Conservation (phyloP, 2,113 vertebrate genomes). For the Sceloporus undulatus region DNA sequence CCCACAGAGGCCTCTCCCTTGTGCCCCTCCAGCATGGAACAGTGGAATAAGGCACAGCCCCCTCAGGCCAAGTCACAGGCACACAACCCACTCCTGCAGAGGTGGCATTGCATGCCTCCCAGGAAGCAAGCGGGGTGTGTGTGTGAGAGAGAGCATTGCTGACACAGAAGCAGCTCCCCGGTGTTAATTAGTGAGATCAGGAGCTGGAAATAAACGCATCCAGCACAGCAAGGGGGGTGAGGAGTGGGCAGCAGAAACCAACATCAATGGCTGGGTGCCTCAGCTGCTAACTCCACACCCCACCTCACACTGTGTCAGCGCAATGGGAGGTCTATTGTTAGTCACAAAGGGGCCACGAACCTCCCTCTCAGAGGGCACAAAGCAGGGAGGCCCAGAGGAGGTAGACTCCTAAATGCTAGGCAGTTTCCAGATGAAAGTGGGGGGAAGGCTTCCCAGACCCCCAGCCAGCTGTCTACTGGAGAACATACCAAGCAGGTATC, state of each 20-base stretch:
- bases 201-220: background rate
- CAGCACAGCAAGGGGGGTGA: background rate
- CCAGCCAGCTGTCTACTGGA: no score
- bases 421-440: no score
- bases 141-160: background rate
- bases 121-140: background rate
- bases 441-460: background rate
- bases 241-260: background rate
- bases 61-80: background rate
- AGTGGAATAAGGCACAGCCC: background rate
- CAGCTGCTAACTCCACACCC: background rate
- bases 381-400: background rate
- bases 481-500: no score
- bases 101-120: no score
- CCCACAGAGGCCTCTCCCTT: no score
- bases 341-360: slow-evolving; percentile 14
- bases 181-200: background rate
- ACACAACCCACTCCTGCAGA: background rate
- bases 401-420: background rate
- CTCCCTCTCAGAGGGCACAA: background rate
- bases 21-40: background rate
- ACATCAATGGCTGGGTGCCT: background rate
- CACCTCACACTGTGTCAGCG: background rate
- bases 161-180: slow-evolving; percentile 2
- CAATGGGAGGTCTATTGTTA: slow-evolving; percentile 3